Evolutionary conservation across 2,888 invertebrate species (phyloP), one percentile per base, ranked within the genome.

Genomic region (Torymus tubicola): DNA sequence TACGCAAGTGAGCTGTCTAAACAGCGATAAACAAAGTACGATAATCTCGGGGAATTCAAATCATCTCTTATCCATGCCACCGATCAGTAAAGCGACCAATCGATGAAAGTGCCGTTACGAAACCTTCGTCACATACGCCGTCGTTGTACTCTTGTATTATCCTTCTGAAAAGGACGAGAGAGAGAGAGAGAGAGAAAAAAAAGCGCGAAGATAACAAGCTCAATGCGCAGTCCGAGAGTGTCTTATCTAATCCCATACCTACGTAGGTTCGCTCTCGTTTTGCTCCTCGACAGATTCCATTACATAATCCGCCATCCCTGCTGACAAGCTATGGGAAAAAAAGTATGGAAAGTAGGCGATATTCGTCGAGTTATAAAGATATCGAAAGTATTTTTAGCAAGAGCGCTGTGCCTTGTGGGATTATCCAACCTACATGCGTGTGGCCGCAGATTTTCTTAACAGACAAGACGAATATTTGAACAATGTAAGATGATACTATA

Each of bases 51-150:
- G 58, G 58, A n/a, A 60, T 31, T 52, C 50, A 12, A 31, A 60
- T 60, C 31, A 50, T 21, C 42, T 71, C 21, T 5, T 10, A 21
- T 61, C 58, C 11, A 5, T 21, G 31, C 5, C 12, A 16, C 42
- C 13, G 72, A 73, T 64, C 63, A 31, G 64, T 73, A 73, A 53
- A 73, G 64, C 16, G 18, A 53, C 42, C 63, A 73, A 71, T 71
- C 71, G 61, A 53, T 71, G 71, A 61, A 61, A 71, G 61, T 71
- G 61, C 71, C 42, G 21, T 71, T 71, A 61, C 24, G 71, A 71
- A 71, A 71, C 24, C n/a, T 18, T 10, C 16, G 5, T n/a, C 42
- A 8, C 52, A 65, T 18, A 65, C 10, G 13, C 16, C 65, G 12
- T 18, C n/a, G 1, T 8, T 42, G 42, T 42, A 8, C 10, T 42